Evolutionary conservation across 2,797 vertebrate species (phyloP).

Genomic region (Chloroceryle inda): DNA sequence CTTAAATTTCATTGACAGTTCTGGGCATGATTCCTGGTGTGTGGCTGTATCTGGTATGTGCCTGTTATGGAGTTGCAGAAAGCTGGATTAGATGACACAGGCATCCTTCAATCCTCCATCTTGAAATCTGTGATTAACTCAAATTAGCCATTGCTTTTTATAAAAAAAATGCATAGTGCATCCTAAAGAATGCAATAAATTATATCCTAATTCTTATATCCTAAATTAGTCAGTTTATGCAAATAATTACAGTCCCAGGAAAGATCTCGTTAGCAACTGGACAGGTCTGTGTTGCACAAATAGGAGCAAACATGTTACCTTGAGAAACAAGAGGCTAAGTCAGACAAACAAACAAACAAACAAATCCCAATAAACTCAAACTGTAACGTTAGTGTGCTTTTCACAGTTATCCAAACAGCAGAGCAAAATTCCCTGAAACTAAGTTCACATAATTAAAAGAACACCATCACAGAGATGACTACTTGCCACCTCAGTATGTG

Average conservation of each 20-base stretch:
- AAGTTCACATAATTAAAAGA: slow-evolving; percentile 32
- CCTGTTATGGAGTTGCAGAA: not conserved
- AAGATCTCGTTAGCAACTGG: not conserved
- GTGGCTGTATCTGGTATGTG: rapidly evolving
- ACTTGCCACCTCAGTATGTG: slow-evolving; percentile 16
- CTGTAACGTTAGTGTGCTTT: not conserved
- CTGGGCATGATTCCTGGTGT: rapidly evolving
- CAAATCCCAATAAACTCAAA: not conserved
- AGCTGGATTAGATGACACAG: not conserved
- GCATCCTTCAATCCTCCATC: not conserved
- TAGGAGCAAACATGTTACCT: not conserved
- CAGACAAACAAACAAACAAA: not conserved
- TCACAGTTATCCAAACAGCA: not conserved
- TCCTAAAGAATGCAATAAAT: not conserved
- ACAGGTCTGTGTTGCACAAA: not conserved
- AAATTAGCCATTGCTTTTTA: not conserved
- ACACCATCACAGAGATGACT: slow-evolving; percentile 49
- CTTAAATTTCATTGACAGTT: not conserved
- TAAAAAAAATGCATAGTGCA: too few relatives aligned
- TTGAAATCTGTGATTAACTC: not conserved
- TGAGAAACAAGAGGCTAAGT: not conserved
- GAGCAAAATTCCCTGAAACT: slow-evolving; percentile 61
- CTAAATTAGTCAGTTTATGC: not conserved
- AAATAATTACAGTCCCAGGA: not conserved
- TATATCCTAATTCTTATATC: not conserved